Evolutionary conservation across 2,797 vertebrate genomes (phyloP).

Genomic region (Spinus olivaceus): DNA sequence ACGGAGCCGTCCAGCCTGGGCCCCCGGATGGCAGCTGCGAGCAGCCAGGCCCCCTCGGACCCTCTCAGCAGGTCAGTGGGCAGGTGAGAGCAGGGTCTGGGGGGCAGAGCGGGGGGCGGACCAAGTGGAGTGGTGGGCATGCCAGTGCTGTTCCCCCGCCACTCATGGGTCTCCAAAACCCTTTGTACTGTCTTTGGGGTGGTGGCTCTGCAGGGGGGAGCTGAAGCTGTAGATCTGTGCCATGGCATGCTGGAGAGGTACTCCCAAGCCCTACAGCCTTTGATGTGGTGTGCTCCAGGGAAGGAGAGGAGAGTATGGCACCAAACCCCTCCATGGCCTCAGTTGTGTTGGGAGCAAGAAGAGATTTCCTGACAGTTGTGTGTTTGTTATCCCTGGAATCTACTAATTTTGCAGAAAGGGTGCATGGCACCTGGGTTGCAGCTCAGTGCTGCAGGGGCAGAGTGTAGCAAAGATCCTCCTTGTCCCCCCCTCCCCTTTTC

Average conservation of each 20-base stretch:
- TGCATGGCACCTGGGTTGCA: background rate
- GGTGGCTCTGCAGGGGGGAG: conserved; percentile 57
- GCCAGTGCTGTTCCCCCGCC: background rate
- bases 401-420: background rate
- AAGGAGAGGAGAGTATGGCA: background rate
- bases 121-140: background rate
- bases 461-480: background rate
- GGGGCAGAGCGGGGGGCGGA: background rate
- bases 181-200: conserved; percentile 61
- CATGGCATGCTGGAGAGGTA: background rate
- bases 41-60: conserved; percentile 22
- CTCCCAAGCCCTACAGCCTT: background rate
- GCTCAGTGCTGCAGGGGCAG: background rate
- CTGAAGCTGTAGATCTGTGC: conserved; percentile 40
- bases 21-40: conserved; percentile 40
- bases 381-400: background rate
- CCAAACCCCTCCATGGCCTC: background rate
- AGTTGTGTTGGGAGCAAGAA: background rate
- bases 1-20: background rate
- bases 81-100: background rate
- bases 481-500: background rate
- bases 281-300: background rate
- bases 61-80: conserved; percentile 74
- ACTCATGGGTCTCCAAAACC: conserved; percentile 54
- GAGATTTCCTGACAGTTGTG: background rate